phyloP scores from a whole-genome alignment of 2,888 invertebrate species.

The Eupithecia vulgata region DNA sequence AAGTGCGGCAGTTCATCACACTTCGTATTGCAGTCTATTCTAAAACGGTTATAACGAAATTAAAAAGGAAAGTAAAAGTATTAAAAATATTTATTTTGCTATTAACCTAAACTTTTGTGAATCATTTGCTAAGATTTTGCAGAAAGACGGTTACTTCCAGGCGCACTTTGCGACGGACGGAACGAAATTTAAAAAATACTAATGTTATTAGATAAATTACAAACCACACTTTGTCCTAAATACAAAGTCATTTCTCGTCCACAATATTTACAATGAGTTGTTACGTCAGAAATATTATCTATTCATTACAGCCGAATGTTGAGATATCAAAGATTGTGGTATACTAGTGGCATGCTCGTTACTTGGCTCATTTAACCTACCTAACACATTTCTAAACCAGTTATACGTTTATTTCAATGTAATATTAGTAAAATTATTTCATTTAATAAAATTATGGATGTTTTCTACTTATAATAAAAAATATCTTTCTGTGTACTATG shows the following conservation, averaged over 20 bases:
- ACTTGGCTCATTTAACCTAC: neutral
- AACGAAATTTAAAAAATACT: neutral
- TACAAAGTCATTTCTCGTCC: slow-evolving; percentile 14
- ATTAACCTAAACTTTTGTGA: neutral
- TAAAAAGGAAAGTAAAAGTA: too few species aligned
- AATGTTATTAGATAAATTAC: neutral
- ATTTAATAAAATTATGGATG: too few species aligned
- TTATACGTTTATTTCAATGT: neutral
- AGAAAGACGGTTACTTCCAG: neutral
- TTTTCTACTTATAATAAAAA: too few species aligned
- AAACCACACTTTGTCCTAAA: neutral
- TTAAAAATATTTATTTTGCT: too few species aligned
- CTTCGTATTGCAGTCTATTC: too few species aligned
- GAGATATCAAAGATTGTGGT: slow-evolving; percentile 64
- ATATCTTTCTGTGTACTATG: too few species aligned
- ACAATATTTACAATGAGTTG: slow-evolving; percentile 16
- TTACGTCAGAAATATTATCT: slow-evolving; percentile 59
- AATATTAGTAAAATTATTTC: neutral
- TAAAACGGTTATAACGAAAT: too few species aligned
- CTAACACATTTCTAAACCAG: neutral
- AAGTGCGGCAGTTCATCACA: too few species aligned
- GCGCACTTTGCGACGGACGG: neutral
- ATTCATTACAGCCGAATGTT: slow-evolving; percentile 58
- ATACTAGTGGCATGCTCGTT: neutral
- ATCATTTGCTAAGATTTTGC: neutral